Conservation (phyloP, 2,888 invertebrate species). For the Bellardia pandia region DNA sequence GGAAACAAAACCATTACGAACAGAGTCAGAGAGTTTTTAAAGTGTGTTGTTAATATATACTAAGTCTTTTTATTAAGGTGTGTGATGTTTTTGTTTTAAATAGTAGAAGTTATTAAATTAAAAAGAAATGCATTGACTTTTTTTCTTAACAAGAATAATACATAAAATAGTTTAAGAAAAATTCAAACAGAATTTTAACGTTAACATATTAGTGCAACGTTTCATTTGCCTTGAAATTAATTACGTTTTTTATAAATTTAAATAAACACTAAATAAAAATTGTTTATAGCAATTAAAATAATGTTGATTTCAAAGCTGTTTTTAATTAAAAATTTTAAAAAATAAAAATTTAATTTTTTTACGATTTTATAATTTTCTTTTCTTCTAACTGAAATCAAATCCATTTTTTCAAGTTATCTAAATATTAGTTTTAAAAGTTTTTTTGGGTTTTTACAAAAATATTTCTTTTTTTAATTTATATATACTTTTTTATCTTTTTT, state of each 20-base stretch:
- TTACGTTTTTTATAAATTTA: slow-evolving; percentile 17
- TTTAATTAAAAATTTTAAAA: slow-evolving; percentile 3
- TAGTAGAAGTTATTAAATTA: background rate
- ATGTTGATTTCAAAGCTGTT: slow-evolving; percentile 62
- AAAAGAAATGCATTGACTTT: slow-evolving; percentile 60
- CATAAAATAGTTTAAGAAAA: background rate
- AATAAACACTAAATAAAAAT: slow-evolving; percentile 52
- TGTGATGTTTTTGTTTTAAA: slow-evolving; percentile 4
- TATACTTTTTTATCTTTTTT: slow-evolving; percentile 51
- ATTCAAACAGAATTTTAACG: background rate
- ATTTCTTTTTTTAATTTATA: slow-evolving; percentile 36
- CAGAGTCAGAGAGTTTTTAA: no score
- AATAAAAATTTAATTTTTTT: background rate
- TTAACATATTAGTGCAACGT: no score
- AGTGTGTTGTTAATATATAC: no score
- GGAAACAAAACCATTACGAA: no score
- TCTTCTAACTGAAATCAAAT: slow-evolving; percentile 62
- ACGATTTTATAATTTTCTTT: background rate
- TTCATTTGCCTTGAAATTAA: background rate
- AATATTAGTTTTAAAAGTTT: slow-evolving; percentile 45
- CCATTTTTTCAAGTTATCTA: slow-evolving; percentile 43
- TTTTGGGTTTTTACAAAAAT: slow-evolving; percentile 68
- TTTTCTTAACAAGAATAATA: background rate
- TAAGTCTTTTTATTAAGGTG: background rate
- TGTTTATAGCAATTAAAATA: slow-evolving; percentile 25